These are phyloP conservation scores for Mormyrus lacerda DNA, from an alignment of 2,113 vertebrate species.

Conservation along the genomic window DNA sequence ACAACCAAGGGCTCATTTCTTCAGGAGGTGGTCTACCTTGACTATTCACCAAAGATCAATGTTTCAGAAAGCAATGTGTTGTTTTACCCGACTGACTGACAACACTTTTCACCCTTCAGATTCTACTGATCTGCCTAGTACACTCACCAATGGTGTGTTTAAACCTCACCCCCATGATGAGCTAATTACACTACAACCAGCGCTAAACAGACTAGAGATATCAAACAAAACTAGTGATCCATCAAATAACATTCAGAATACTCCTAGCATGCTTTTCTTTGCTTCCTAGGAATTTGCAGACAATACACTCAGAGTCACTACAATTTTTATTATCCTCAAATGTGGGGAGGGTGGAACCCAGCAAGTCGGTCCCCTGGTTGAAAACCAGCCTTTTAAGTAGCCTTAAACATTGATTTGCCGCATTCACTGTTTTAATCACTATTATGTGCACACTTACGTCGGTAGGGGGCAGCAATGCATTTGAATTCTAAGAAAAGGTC, in stretches of 20 bases:
- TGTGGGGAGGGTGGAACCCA: neutral
- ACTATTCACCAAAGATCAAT: neutral
- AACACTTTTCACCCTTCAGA: neutral
- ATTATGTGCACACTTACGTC: conserved; percentile 18
- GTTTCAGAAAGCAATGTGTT: neutral
- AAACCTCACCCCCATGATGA: neutral
- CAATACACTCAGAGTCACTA: neutral
- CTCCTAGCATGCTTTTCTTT: neutral
- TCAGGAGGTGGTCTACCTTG: neutral
- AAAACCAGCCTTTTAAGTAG: neutral
- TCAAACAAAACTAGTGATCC: neutral
- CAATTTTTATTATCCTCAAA: neutral
- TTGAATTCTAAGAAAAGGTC: neutral
- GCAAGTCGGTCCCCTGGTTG: neutral
- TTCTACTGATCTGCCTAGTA: neutral
- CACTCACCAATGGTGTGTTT: neutral
- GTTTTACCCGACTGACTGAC: neutral
- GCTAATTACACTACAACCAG: neutral
- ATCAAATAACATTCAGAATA: neutral
- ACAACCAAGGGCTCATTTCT: neutral
- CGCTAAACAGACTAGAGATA: neutral
- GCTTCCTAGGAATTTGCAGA: neutral
- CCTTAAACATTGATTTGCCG: neutral
- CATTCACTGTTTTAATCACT: neutral
- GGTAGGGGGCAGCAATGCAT: conserved; percentile 40